Evolutionary conservation across 2,797 vertebrate genomes (phyloP).

Genomic region (Oreochromis mossambicus): DNA sequence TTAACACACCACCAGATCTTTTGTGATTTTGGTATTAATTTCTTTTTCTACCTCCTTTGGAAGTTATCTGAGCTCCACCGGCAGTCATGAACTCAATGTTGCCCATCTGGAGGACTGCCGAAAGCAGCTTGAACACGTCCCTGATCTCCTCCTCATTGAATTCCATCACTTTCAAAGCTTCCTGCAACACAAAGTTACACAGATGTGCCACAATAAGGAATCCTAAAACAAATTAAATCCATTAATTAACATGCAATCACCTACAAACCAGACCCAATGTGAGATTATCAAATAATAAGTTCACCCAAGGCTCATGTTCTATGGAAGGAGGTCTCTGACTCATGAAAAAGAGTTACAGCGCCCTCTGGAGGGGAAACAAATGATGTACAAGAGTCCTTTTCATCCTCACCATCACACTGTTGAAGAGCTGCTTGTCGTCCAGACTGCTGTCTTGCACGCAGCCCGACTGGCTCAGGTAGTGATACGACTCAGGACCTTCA

Average conservation of each 20-base stretch:
- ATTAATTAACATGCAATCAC: neutral
- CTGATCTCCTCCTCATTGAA: slow-evolving; percentile 87
- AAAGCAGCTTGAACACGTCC: slow-evolving; percentile 88
- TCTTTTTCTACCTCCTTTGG: slow-evolving; percentile 80
- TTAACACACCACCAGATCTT: neutral
- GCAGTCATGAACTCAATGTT: slow-evolving; percentile 93
- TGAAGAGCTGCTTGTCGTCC: slow-evolving; percentile 83
- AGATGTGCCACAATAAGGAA: neutral
- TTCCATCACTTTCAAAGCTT: slow-evolving; percentile 87
- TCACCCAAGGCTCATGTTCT: neutral
- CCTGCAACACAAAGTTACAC: slow-evolving; percentile 59
- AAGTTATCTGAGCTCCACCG: slow-evolving; percentile 88
- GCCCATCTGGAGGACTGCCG: slow-evolving; percentile 87
- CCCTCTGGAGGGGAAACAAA: slow-evolving; percentile 43
- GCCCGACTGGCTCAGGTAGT: slow-evolving; percentile 86
- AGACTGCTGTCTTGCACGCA: slow-evolving; percentile 81
- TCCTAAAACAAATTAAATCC: neutral
- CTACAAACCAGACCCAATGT: neutral
- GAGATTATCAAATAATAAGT: neutral
- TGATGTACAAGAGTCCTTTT: neutral
- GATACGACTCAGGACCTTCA: slow-evolving; percentile 79
- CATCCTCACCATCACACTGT: slow-evolving; percentile 84
- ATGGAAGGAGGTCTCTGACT: neutral
- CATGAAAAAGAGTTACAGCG: neutral
- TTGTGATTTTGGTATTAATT: neutral